Evolutionary conservation across 2,888 invertebrate species (phyloP).

Genomic region (Temnothorax ravouxi): DNA sequence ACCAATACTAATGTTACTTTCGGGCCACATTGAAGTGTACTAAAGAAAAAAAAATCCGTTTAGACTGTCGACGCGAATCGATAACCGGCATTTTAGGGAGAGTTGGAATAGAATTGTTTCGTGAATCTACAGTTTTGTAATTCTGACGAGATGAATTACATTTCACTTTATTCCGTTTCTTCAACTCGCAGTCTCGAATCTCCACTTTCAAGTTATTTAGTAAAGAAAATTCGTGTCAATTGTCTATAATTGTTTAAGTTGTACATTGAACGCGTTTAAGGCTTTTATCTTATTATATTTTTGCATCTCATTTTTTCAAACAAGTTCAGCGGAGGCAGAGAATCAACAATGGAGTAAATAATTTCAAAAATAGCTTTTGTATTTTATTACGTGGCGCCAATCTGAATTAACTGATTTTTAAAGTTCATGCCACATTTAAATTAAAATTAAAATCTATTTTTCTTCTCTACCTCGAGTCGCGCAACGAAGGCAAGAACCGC

Average conservation of each 20-base stretch:
- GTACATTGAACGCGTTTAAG: neutral
- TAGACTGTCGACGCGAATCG: slow-evolving; percentile 10
- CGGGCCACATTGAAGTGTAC: slow-evolving; percentile 7
- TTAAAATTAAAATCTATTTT: neutral
- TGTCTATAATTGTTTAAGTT: neutral
- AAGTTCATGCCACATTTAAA: neutral
- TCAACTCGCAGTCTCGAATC: neutral
- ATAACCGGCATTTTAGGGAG: slow-evolving; percentile 29
- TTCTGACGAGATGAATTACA: slow-evolving; percentile 20
- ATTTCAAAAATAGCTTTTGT: neutral
- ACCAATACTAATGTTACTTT: slow-evolving; percentile 14
- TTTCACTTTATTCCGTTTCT: slow-evolving; percentile 10
- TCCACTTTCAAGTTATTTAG: neutral
- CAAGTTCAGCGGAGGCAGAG: neutral
- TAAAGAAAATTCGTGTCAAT: neutral
- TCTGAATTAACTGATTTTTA: neutral
- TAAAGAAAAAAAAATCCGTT: slow-evolving; percentile 41
- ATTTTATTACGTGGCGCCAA: neutral
- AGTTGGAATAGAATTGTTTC: slow-evolving; percentile 23
- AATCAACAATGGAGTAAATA: neutral
- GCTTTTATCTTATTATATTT: neutral
- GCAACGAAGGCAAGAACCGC: neutral
- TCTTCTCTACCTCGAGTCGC: too few species aligned
- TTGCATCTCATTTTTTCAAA: neutral
- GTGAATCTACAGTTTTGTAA: slow-evolving; percentile 34